phyloP scores from a whole-genome alignment of 2,888 invertebrate genomes.

The Oscheius sp. region DNA sequence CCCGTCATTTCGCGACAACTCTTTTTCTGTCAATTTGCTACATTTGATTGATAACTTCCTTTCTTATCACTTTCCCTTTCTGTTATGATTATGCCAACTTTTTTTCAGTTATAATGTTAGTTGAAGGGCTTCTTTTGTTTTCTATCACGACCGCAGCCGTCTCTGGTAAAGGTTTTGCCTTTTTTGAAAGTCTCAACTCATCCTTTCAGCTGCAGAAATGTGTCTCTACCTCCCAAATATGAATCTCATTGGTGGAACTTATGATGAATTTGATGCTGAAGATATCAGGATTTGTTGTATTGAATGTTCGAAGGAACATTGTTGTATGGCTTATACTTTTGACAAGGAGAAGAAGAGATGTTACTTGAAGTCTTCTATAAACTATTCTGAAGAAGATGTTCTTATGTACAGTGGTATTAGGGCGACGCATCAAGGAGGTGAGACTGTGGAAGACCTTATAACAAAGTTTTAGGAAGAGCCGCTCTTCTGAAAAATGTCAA shows the following conservation, averaged over 20 bases:
- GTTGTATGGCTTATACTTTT: conserved; percentile 66
- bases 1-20: conserved; percentile 7
- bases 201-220: conserved; percentile 20
- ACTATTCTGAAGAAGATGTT: conserved; percentile 60
- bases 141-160: background rate
- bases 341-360: conserved; percentile 53
- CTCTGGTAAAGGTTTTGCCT: conserved; percentile 4
- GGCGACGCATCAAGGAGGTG: conserved; percentile 50
- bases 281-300: conserved; percentile 59
- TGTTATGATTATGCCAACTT: background rate
- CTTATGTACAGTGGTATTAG: conserved; percentile 65
- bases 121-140: conserved; percentile 13
- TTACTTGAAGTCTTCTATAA: conserved; percentile 68
- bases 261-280: conserved; percentile 62
- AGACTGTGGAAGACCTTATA: background rate
- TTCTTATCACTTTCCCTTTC: background rate
- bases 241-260: conserved; percentile 64
- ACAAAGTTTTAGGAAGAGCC: conserved; percentile 47
- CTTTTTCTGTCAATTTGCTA: conserved; percentile 1
- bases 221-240: conserved; percentile 68
- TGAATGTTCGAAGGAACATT: conserved; percentile 51
- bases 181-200: background rate
- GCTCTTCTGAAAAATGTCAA: conserved; percentile 61
- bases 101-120: conserved; percentile 25
- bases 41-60: conserved; percentile 5